Conservation (phyloP, 2,113 vertebrate genomes). For the Cairina moschata region DNA sequence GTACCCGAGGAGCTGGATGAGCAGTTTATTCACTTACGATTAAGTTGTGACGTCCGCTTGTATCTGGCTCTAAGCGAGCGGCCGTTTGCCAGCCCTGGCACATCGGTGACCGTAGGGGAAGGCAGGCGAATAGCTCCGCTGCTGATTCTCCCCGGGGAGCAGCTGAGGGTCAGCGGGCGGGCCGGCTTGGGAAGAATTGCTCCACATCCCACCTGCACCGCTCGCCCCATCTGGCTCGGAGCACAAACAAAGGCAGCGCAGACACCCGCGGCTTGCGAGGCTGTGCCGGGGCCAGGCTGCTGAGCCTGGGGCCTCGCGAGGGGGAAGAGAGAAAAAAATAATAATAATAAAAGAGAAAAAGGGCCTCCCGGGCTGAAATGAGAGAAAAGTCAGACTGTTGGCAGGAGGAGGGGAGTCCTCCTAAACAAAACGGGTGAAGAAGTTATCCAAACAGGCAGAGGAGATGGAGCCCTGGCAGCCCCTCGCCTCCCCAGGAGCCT, state of each 20-base stretch:
- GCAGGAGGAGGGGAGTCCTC: slow-evolving; percentile 52
- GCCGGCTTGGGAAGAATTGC: not conserved
- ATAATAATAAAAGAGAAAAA: not conserved
- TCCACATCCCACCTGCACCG: not conserved
- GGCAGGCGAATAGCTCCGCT: not conserved
- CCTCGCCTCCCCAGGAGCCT: not conserved
- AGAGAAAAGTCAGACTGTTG: slow-evolving; percentile 41
- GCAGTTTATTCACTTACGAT: not conserved
- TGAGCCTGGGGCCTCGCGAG: slow-evolving; percentile 33
- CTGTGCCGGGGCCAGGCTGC: not conserved
- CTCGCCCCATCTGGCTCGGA: not conserved
- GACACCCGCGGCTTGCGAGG: not conserved
- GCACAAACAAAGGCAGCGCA: slow-evolving; percentile 1
- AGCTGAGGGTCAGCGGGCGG: not conserved
- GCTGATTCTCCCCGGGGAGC: not conserved
- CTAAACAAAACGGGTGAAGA: slow-evolving; percentile 33
- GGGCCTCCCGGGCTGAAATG: not conserved
- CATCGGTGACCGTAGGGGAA: not conserved
- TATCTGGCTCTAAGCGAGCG: not conserved
- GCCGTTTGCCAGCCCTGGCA: not conserved
- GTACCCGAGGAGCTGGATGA: not conserved
- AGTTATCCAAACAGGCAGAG: slow-evolving; percentile 70
- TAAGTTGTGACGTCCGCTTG: not conserved
- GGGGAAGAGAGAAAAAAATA: not conserved
- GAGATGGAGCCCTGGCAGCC: not conserved